phyloP scores from a whole-genome alignment of 1,140 invertebrate species.

The Meteorus sp. region DNA sequence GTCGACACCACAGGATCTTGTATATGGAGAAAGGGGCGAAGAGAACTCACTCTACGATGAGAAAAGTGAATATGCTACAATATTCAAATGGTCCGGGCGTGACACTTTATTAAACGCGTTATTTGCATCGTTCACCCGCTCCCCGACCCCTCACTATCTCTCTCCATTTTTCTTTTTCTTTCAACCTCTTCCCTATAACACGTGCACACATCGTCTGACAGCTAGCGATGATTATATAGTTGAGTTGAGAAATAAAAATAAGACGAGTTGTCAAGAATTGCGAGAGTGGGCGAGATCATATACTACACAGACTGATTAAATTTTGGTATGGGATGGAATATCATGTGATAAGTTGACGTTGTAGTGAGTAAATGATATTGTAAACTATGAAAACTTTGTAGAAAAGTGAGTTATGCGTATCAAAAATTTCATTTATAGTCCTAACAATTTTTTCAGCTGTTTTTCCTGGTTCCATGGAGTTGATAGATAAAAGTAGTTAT shows the following conservation, averaged over 20 bases:
- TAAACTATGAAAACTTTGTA: too few relatives aligned
- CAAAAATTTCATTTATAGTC: too few relatives aligned
- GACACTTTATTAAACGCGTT: conserved; percentile 57
- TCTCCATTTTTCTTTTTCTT: too few relatives aligned
- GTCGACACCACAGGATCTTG: conserved; percentile 15
- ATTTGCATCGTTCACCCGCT: conserved; percentile 38
- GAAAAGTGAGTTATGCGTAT: too few relatives aligned
- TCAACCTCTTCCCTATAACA: conserved; percentile 4
- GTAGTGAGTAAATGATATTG: too few relatives aligned
- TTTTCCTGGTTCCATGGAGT: too few relatives aligned
- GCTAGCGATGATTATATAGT: not conserved
- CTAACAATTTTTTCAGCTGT: too few relatives aligned
- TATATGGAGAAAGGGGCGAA: too few relatives aligned
- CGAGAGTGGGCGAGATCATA: not conserved
- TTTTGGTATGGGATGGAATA: too few relatives aligned
- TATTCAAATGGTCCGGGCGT: conserved; percentile 52
- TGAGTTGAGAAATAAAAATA: not conserved
- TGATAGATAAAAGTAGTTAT: not conserved
- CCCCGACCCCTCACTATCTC: conserved; percentile 1
- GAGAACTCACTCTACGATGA: conserved; percentile 40
- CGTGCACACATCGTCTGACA: conserved; percentile 8
- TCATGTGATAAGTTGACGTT: too few relatives aligned
- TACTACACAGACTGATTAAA: not conserved
- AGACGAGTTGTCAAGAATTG: conserved; percentile 1
- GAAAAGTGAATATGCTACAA: conserved; percentile 57